Percentiles rank a stretch among this genome's conserved stretches.
Evolutionary conservation across 2,797 vertebrate species (phyloP).

Genomic region (Otus scops): DNA sequence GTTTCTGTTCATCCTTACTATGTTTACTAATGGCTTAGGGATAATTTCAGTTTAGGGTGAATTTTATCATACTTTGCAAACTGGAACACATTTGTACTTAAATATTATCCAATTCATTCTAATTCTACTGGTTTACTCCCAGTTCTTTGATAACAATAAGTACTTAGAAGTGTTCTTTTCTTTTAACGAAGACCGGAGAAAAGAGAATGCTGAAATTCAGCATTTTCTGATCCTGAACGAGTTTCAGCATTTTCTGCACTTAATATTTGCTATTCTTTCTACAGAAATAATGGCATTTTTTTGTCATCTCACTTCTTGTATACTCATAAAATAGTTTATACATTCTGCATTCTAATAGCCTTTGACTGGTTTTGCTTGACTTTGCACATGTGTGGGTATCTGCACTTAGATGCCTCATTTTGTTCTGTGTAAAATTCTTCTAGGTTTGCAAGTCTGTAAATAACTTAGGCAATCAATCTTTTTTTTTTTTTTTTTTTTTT

Average conservation of each 20-base stretch:
- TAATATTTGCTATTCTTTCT: not conserved
- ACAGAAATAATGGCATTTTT: not conserved
- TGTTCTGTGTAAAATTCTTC: not conserved
- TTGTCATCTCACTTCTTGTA: not conserved
- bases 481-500: not conserved
- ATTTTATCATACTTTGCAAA: not conserved
- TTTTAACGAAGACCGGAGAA: not conserved
- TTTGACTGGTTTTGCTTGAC: not conserved
- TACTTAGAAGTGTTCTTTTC: not conserved
- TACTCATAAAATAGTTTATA: not conserved
- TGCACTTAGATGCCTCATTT: not conserved
- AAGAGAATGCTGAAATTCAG: not conserved
- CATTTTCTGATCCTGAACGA: not conserved
- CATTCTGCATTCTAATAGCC: not conserved
- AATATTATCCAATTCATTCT: not conserved
- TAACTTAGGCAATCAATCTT: not conserved
- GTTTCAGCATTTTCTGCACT: not conserved
- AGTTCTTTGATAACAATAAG: not conserved
- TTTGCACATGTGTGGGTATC: not conserved
- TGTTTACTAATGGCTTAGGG: not conserved
- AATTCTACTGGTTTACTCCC: not conserved
- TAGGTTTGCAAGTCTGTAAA: not conserved
- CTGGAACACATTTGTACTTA: not conserved
- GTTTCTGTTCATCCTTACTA: not conserved
- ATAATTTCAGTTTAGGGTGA: not conserved